These are phyloP conservation scores for Exocentrus adspersus DNA, from an alignment of 2,888 invertebrate species.

Conservation along the genomic window DNA sequence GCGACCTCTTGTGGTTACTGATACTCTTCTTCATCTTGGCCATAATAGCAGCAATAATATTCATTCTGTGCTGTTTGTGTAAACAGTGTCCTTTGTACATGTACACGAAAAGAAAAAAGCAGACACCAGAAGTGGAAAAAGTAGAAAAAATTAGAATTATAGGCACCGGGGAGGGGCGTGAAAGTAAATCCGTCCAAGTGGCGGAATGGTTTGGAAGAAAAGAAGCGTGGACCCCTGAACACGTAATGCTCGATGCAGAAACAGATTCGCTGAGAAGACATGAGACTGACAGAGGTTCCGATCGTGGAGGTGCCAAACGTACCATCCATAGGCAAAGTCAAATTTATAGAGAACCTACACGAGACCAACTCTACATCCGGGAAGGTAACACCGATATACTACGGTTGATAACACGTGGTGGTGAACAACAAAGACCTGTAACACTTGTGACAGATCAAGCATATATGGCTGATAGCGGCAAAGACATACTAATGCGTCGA, in stretches of 20 bases:
- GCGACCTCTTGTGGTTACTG: conserved; percentile 80
- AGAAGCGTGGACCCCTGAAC: conserved; percentile 89
- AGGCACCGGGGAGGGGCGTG: conserved; percentile 69
- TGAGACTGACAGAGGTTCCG: conserved; percentile 82
- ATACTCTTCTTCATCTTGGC: conserved; percentile 80
- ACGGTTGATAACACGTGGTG: conserved; percentile 75
- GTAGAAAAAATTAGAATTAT: conserved; percentile 54
- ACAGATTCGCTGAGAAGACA: conserved; percentile 79
- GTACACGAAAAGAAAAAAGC: conserved; percentile 79
- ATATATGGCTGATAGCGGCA: conserved; percentile 74
- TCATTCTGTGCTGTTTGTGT: conserved; percentile 85
- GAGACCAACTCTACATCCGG: conserved; percentile 77
- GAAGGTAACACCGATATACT: conserved; percentile 88
- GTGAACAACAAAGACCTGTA: conserved; percentile 61
- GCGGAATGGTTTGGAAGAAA: conserved; percentile 80
- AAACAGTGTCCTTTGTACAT: conserved; percentile 86
- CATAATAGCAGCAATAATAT: conserved; percentile 74
- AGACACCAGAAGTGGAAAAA: conserved; percentile 73
- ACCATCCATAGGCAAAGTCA: conserved; percentile 49
- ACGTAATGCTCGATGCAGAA: conserved; percentile 63
- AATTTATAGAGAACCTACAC: conserved; percentile 63
- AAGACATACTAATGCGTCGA: conserved; percentile 83
- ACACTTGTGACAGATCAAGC: conserved; percentile 60
- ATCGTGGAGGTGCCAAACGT: conserved; percentile 62
- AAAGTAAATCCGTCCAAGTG: conserved; percentile 81